Percentiles rank a stretch among this genome's conserved stretches.
phyloP scores from a whole-genome alignment of 2,113 vertebrate genomes.

The Potamarius usumacintae region DNA sequence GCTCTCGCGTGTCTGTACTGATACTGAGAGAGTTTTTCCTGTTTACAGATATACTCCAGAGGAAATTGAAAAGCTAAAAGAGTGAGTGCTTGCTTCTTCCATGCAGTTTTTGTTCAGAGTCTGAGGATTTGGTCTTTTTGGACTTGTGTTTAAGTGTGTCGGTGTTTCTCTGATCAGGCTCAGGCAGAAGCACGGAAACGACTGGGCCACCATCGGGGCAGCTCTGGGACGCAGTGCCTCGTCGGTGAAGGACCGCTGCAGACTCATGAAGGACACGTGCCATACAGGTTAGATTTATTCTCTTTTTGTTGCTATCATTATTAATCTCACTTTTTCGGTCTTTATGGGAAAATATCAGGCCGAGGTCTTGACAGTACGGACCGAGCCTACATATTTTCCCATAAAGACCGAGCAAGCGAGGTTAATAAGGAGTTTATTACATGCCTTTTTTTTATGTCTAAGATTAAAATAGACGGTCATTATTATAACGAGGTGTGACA shows the following conservation, averaged over 20 bases:
- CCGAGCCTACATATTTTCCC: too few species aligned
- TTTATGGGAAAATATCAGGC: too few species aligned
- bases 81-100: constrained; percentile 78
- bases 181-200: constrained; percentile 93
- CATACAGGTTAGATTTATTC: constrained; percentile 82
- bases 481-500: too few species aligned
- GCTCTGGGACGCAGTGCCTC: constrained; percentile 95
- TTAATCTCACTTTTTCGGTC: too few species aligned
- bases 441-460: too few species aligned
- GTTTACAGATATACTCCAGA: constrained; percentile 86
- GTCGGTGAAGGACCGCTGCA: constrained; percentile 95
- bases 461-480: too few species aligned
- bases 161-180: constrained; percentile 71
- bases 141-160: not conserved
- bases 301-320: too few species aligned
- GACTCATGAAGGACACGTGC: constrained; percentile 98
- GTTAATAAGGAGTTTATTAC: too few species aligned
- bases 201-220: constrained; percentile 97
- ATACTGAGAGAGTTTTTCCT: constrained; percentile 39
- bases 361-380: too few species aligned
- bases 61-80: constrained; percentile 94
- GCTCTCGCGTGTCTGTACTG: not conserved
- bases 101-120: not conserved
- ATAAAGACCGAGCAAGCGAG: too few species aligned
- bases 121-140: not conserved